A percentile compares a stretch with the other conserved stretches of the same genome.
These are phyloP conservation scores for Chiloscyllium punctatum DNA, from an alignment of 2,797 vertebrate species.

Conservation along the genomic window DNA sequence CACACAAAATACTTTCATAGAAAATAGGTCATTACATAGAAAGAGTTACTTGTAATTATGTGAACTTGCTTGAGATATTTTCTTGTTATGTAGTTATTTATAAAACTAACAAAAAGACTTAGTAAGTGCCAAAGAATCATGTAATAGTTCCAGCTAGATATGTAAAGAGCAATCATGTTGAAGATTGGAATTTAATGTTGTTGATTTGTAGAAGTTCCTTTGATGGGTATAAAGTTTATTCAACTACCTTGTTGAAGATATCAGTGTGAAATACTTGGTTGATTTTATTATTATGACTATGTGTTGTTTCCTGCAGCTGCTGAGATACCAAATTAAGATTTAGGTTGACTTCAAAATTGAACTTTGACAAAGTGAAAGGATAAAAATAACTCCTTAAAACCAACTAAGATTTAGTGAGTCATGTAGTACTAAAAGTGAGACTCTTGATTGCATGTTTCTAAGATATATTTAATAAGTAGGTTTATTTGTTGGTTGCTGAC, in stretches of 20 bases:
- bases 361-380: neutral
- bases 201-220: neutral
- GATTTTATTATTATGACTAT: neutral
- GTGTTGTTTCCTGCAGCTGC: neutral
- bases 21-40: neutral
- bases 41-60: neutral
- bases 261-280: neutral
- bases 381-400: neutral
- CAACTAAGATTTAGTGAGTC: neutral
- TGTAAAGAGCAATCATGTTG: neutral
- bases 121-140: neutral
- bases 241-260: neutral
- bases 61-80: neutral
- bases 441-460: neutral
- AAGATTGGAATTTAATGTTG: neutral
- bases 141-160: too few relatives aligned
- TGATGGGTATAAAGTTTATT: neutral
- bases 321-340: neutral
- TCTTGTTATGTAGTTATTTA: neutral
- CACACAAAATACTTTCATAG: neutral
- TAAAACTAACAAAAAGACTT: neutral
- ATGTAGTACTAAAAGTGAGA: neutral
- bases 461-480: neutral
- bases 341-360: neutral
- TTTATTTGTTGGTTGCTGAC: neutral